Evolutionary conservation across 2,797 vertebrate species (phyloP).

Genomic region (Sebastes cheni): DNA sequence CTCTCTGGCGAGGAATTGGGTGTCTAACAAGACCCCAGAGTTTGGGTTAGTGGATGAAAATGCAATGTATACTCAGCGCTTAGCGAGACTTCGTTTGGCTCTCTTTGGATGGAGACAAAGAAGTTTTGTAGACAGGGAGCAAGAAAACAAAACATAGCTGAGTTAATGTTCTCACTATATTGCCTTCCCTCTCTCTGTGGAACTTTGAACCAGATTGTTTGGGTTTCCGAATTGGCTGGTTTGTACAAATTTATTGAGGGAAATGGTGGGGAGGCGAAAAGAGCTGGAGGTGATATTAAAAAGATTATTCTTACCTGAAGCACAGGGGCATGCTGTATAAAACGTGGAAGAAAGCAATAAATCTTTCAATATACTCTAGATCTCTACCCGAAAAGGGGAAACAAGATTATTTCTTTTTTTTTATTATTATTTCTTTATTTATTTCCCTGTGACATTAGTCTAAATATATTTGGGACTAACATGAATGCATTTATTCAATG

Average conservation of each 20-base stretch:
- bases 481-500: neutral
- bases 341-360: constrained; percentile 32
- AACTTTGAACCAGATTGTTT: constrained; percentile 45
- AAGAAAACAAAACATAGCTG: neutral
- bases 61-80: constrained; percentile 31
- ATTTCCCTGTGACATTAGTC: constrained; percentile 8
- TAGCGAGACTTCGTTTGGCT: neutral
- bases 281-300: constrained; percentile 50
- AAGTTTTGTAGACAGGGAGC: neutral
- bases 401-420: neutral
- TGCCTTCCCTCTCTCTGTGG: constrained; percentile 3
- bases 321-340: neutral
- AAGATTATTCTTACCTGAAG: constrained; percentile 44
- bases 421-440: too few species aligned
- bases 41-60: constrained; percentile 64
- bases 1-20: constrained; percentile 62
- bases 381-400: neutral
- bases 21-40: constrained; percentile 74
- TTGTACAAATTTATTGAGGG: constrained; percentile 54
- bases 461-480: neutral
- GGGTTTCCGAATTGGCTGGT: constrained; percentile 35
- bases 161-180: constrained; percentile 32
- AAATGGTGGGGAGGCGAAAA: constrained; percentile 13
- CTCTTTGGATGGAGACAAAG: constrained; percentile 5
- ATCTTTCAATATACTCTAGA: constrained; percentile 7